phyloP scores from a whole-genome alignment of 1,140 invertebrate genomes.

The Bombyx mandarina region DNA sequence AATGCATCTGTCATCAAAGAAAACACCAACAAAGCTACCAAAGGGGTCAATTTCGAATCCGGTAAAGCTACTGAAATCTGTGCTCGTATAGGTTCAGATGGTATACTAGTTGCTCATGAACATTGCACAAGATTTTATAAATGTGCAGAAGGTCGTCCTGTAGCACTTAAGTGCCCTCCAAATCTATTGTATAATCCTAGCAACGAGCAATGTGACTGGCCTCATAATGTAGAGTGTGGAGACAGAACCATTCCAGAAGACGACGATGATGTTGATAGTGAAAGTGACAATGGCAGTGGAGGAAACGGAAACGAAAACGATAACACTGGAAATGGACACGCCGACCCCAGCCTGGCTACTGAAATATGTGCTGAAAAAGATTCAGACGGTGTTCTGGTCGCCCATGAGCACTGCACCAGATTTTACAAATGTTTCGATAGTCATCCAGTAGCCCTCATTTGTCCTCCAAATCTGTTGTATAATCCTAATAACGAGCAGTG shows the following conservation, averaged over 20 bases:
- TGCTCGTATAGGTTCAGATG: not conserved
- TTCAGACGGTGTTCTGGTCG: conserved; percentile 9
- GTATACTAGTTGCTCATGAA: conserved; percentile 5
- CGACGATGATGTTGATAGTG: not conserved
- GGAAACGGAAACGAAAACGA: not conserved
- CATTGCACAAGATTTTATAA: conserved; percentile 4
- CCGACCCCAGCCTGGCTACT: conserved; percentile 10
- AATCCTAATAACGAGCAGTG: conserved; percentile 2
- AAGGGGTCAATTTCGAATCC: conserved; percentile 19
- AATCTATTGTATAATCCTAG: conserved; percentile 65
- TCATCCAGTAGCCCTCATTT: conserved; percentile 4
- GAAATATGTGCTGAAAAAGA: conserved; percentile 11
- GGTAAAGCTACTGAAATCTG: conserved; percentile 15
- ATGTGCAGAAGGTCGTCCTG: not conserved
- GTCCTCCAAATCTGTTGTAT: conserved; percentile 2
- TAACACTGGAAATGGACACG: not conserved
- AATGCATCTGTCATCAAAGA: no score
- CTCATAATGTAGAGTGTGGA: conserved; percentile 64
- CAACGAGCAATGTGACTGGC: conserved; percentile 73
- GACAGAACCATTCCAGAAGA: conserved; percentile 18
- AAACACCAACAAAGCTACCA: not conserved
- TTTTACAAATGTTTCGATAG: conserved; percentile 15
- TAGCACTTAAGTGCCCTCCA: not conserved
- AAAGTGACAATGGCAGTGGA: not conserved
- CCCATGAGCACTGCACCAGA: conserved; percentile 11